These are phyloP conservation scores for Apolygus lucorum DNA, from an alignment of 1,140 invertebrate genomes.

Conservation along the genomic window DNA sequence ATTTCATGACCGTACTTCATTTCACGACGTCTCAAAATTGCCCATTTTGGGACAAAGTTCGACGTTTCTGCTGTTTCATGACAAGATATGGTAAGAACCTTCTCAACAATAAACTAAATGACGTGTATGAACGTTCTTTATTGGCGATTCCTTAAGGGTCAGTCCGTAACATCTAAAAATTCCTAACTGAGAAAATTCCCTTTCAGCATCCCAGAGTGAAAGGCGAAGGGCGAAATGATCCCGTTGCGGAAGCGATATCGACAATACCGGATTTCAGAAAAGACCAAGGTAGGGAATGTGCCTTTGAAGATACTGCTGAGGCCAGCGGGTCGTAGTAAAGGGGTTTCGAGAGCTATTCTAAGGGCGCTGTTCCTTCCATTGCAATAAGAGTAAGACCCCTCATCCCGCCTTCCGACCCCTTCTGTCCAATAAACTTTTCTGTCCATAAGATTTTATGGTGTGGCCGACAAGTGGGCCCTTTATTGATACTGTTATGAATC, in stretches of 20 bases:
- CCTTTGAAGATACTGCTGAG: slow-evolving; percentile 11
- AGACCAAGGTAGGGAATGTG: background rate
- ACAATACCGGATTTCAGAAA: background rate
- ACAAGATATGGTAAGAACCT: too few species aligned
- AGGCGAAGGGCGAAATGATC: background rate
- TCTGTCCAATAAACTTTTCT: slow-evolving; percentile 3
- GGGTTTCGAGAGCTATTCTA: background rate
- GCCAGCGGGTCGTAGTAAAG: slow-evolving; percentile 11
- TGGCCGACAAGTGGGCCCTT: slow-evolving; percentile 10
- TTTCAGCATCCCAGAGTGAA: background rate
- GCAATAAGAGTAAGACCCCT: slow-evolving; percentile 2
- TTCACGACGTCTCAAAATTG: too few species aligned
- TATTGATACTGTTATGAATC: slow-evolving; percentile 17
- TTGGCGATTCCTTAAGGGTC: background rate
- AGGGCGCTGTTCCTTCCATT: background rate
- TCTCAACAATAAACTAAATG: too few species aligned
- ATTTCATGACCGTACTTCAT: too few species aligned
- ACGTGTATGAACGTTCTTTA: too few species aligned
- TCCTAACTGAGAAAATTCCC: background rate
- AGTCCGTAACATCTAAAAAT: background rate
- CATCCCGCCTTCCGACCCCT: background rate
- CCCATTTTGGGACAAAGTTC: too few species aligned
- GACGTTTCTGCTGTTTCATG: too few species aligned
- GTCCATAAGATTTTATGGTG: slow-evolving; percentile 11
- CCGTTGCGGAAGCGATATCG: background rate